Evolutionary conservation across 2,113 vertebrate species (phyloP).

Genomic region (Pachycephala philippinensis): DNA sequence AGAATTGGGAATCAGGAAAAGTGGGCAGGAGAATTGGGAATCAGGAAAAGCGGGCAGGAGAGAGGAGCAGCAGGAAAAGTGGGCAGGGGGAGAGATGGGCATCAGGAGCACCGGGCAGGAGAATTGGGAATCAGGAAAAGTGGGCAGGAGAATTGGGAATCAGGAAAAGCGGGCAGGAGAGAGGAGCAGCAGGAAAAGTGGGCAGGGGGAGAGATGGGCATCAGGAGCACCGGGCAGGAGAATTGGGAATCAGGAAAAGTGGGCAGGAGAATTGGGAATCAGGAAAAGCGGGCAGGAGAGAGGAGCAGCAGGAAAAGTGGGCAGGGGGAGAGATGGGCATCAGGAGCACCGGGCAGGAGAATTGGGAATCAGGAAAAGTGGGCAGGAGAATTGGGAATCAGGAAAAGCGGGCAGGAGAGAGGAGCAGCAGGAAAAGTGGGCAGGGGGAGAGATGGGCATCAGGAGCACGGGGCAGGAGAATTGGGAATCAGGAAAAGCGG

Average conservation of each 20-base stretch:
- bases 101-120: too few species aligned
- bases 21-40: background rate
- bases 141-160: background rate
- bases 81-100: too few species aligned
- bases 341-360: too few species aligned
- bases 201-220: background rate
- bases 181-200: too few species aligned
- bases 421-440: accelerated
- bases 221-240: too few species aligned
- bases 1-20: too few species aligned
- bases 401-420: background rate
- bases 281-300: background rate
- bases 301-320: accelerated
- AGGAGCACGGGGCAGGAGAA: background rate
- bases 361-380: too few species aligned
- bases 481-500: accelerated
- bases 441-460: background rate
- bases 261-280: background rate
- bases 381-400: background rate
- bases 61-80: too few species aligned
- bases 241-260: too few species aligned
- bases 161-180: too few species aligned
- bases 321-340: background rate
- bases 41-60: too few species aligned
- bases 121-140: too few species aligned